Conservation (phyloP, 1,140 invertebrate genomes). For the Drosophila murphyi region DNA sequence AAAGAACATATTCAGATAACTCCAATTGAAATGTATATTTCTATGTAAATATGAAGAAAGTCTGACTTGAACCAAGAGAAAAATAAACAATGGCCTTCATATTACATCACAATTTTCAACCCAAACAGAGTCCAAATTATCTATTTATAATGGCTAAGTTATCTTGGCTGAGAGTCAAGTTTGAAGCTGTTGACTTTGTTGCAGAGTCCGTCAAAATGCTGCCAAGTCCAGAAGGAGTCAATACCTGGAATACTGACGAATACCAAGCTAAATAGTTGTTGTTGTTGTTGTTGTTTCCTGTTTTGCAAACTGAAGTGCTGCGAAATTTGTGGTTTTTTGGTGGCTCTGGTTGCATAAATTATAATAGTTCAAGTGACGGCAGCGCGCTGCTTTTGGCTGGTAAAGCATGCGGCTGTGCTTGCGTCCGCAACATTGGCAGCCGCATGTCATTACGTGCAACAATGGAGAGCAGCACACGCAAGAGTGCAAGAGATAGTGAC, state of each 20-base stretch:
- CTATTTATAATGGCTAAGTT: neutral
- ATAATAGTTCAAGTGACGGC: conserved; percentile 32
- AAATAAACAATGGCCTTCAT: neutral
- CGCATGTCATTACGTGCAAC: conserved; percentile 77
- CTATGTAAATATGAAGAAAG: too few species aligned
- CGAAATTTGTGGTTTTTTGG: conserved; percentile 73
- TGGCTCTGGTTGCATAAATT: conserved; percentile 69
- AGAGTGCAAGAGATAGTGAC: neutral
- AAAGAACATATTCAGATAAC: too few species aligned
- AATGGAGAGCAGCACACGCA: conserved; percentile 30
- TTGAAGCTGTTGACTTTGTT: neutral
- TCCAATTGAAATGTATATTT: too few species aligned
- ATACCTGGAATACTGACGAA: conserved; percentile 10
- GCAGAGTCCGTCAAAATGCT: neutral
- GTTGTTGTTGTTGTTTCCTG: conserved; percentile 14
- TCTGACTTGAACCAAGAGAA: neutral
- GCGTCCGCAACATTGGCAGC: conserved; percentile 71
- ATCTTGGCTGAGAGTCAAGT: neutral
- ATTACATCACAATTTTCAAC: neutral
- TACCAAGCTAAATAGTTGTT: conserved; percentile 49
- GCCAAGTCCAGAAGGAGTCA: conserved; percentile 2
- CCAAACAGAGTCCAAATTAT: too few species aligned
- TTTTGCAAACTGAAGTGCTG: conserved; percentile 46
- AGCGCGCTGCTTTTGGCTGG: conserved; percentile 27
- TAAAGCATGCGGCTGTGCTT: conserved; percentile 21